These are phyloP conservation scores for Ceratina japonica DNA, from an alignment of 1,140 invertebrate genomes.

Conservation along the genomic window DNA sequence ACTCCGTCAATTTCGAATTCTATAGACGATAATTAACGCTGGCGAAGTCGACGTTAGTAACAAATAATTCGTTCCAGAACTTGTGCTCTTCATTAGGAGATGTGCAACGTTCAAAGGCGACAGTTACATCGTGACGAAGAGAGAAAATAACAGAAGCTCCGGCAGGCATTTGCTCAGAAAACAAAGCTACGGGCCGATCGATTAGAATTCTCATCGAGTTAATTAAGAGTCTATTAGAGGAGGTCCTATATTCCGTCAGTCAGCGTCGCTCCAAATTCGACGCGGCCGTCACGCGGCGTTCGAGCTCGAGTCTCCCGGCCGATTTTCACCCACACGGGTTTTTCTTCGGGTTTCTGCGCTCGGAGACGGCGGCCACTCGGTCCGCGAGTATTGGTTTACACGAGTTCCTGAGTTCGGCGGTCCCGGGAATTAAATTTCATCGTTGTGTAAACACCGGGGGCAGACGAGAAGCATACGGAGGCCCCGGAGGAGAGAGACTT, in stretches of 20 bases:
- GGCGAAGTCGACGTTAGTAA: no score
- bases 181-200: not conserved
- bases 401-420: constrained; percentile 44
- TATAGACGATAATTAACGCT: no score
- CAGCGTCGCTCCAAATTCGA: constrained; percentile 16
- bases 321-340: constrained; percentile 28
- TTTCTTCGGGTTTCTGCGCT: constrained; percentile 23
- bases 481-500: constrained; percentile 24
- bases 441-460: constrained; percentile 43
- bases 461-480: constrained; percentile 52
- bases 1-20: no score
- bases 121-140: not conserved
- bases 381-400: constrained; percentile 48
- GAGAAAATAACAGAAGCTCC: not conserved
- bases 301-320: not conserved
- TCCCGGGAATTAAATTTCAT: constrained; percentile 56
- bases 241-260: not conserved
- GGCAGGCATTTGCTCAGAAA: not conserved
- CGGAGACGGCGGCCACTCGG: not conserved
- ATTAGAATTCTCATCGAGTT: constrained; percentile 7
- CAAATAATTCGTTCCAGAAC: no score
- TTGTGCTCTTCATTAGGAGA: no score
- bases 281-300: not conserved
- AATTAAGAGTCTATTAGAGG: constrained; percentile 25
- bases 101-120: not conserved